phyloP scores from a whole-genome alignment of 2,113 vertebrate species.

The Rhea pennata region DNA sequence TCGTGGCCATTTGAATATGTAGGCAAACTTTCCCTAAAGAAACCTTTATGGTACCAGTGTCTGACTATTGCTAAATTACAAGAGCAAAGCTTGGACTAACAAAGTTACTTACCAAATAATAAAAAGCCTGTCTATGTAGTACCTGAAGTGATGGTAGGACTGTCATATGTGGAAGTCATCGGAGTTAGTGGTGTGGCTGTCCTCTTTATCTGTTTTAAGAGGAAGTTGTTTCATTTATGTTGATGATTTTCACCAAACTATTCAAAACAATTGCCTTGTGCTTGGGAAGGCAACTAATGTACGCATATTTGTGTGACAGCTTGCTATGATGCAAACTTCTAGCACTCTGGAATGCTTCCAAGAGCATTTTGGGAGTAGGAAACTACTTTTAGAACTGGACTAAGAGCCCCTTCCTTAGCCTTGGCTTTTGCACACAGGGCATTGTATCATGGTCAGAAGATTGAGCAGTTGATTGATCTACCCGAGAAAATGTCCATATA shows the following conservation, averaged over 20 bases:
- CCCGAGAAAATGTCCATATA: not conserved
- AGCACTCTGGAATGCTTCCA: slow-evolving; percentile 39
- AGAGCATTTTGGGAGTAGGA: slow-evolving; percentile 17
- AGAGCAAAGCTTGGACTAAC: not conserved
- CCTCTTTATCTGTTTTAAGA: not conserved
- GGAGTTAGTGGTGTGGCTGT: not conserved
- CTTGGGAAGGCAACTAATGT: not conserved
- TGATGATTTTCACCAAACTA: not conserved
- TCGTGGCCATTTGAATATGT: not conserved
- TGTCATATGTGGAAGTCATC: not conserved
- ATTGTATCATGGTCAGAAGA: not conserved
- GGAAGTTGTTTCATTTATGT: not conserved
- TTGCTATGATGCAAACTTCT: not conserved
- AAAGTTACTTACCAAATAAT: not conserved
- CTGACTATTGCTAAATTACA: not conserved
- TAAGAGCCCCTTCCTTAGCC: not conserved
- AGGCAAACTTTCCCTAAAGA: not conserved
- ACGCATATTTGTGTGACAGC: slow-evolving; percentile 5
- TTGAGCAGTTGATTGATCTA: not conserved
- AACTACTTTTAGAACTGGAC: not conserved
- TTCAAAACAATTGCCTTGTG: slow-evolving; percentile 3
- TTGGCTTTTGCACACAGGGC: not conserved
- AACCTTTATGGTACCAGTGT: not conserved
- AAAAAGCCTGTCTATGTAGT: not conserved
- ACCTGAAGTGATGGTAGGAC: not conserved